Evolutionary conservation across 2,113 vertebrate species (phyloP).

Genomic region (Bubo bubo): DNA sequence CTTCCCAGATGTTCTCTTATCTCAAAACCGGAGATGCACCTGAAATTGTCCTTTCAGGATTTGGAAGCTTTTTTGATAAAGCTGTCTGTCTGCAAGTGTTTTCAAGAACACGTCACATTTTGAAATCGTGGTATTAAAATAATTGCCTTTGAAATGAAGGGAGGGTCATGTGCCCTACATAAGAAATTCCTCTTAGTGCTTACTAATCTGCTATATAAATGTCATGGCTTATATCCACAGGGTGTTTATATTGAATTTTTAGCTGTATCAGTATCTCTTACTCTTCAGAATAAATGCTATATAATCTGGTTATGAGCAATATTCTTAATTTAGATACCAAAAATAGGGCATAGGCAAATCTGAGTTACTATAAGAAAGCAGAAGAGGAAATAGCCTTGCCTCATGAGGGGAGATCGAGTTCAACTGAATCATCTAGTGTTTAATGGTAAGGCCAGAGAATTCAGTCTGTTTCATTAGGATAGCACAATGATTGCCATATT

Average conservation of each 20-base stretch:
- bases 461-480: not conserved
- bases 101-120: not conserved
- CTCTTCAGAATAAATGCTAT: constrained; percentile 45
- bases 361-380: not conserved
- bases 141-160: constrained; percentile 23
- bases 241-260: constrained; percentile 40
- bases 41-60: not conserved
- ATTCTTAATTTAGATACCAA: constrained; percentile 38
- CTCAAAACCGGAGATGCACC: not conserved
- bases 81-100: not conserved
- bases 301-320: constrained; percentile 61
- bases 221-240: constrained; percentile 35
- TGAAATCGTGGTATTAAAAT: not conserved
- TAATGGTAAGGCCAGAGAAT: not conserved
- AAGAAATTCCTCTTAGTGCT: constrained; percentile 44
- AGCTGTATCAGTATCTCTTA: constrained; percentile 10
- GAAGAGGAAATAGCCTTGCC: not conserved
- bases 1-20: not conserved
- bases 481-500: not conserved
- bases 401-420: not conserved
- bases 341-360: constrained; percentile 4
- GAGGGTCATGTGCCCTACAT: constrained; percentile 9
- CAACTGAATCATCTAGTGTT: not conserved
- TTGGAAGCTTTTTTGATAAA: not conserved
- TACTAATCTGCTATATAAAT: constrained; percentile 30